Base-by-base conservation (phyloP, 2,113 vertebrate species). In the Albula glossodonta region DNA sequence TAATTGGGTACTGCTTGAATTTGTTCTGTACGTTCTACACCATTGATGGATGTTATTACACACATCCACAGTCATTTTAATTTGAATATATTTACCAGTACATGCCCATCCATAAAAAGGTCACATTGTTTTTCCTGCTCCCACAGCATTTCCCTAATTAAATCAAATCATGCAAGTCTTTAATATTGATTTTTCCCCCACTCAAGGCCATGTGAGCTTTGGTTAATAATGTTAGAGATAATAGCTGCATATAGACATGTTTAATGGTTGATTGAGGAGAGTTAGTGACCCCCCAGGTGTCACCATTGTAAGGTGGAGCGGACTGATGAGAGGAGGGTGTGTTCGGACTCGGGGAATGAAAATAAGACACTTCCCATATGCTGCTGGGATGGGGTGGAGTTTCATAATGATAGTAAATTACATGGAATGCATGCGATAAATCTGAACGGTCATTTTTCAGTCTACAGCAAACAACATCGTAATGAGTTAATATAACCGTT, bases 111-210 rank as follows among this genome's bases (percentile, higher is more conserved):
- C 88, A 86, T 84, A 88, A 86, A 95, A 96, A 96, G 95, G 95
- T 95, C 94, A 94, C 88, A 89, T 94, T 91, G 92, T 93, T 90
- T 74, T 93, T 92, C 92, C 91, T 90, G 90, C 94, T 95, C 93
- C 92, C 93, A 94, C 89, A 87, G 92, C 90, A 90, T 92, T 92
- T 89, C 91, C 90, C 93, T 94, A 93, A 95, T 95, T 95, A 95
- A 91, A 91, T 88, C 91, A 91, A 92, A 95, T 94, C 91, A 94
- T 92, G 88, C 91, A 92, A 91, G 92, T 89, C 91, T 88, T 89
- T 82, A 87, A 88, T 92, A 95, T 94, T 93, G 95, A 95, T 96
- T 92, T 91, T 89, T 81, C 92, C 91, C 88, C 93, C 17, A 3
- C 91, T 92, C 92, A 91, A 89, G 89, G 89, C 86, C 87, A 84